phyloP scores from a whole-genome alignment of 2,113 vertebrate species.

The Phodopus roborovskii region DNA sequence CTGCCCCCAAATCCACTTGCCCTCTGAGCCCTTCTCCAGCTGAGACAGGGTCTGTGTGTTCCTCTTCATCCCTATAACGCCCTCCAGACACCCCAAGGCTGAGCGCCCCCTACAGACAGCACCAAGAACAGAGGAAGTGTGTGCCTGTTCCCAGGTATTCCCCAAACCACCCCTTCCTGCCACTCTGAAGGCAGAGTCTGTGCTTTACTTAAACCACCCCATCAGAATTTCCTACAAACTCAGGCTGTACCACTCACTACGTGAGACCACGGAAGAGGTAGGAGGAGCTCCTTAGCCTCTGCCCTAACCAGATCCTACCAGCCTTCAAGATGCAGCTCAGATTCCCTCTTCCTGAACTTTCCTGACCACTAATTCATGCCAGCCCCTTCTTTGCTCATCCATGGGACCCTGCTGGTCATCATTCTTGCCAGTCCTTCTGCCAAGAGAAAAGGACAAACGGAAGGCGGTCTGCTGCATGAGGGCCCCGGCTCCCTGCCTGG shows the following conservation, averaged over 20 bases:
- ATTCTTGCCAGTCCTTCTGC: not conserved
- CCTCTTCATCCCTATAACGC: not conserved
- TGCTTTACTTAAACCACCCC: not conserved
- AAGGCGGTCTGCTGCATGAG: rapidly evolving
- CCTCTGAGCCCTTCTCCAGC: not conserved
- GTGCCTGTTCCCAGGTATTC: not conserved
- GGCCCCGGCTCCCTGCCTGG: not conserved
- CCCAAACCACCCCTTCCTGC: rapidly evolving
- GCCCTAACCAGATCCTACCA: not conserved
- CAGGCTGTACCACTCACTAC: rapidly evolving
- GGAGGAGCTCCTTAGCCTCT: not conserved
- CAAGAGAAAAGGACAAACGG: no score
- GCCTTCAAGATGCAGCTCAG: not conserved
- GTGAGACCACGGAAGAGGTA: rapidly evolving
- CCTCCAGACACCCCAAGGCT: not conserved
- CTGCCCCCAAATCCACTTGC: not conserved
- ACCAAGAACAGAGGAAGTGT: rapidly evolving
- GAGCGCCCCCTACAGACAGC: not conserved
- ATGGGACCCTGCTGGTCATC: not conserved
- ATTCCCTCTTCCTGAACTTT: rapidly evolving
- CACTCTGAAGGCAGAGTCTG: not conserved
- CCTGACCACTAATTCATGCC: rapidly evolving
- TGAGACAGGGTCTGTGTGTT: not conserved
- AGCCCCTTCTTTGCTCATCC: rapidly evolving
- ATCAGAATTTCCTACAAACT: rapidly evolving